Percentiles rank a stretch among this genome's conserved stretches.
phyloP scores from a whole-genome alignment of 1,140 invertebrate species.

The Caenorhabditis brenneri region DNA sequence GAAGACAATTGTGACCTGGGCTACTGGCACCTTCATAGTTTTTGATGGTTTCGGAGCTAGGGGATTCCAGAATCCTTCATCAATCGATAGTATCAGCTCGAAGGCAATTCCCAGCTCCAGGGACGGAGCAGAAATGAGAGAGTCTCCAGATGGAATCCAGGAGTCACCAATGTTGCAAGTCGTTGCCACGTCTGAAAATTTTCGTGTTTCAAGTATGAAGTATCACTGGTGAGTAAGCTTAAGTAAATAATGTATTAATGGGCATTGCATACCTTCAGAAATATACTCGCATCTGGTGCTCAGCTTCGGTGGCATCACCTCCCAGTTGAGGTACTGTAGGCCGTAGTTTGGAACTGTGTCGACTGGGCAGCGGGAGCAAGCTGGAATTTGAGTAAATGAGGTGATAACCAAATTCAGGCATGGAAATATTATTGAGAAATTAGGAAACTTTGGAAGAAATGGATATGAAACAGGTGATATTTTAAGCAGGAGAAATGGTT shows the following conservation, averaged over 20 bases:
- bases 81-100: conserved; percentile 61
- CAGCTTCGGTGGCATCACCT: conserved; percentile 74
- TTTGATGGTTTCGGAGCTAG: conserved; percentile 52
- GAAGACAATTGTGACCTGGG: conserved; percentile 38
- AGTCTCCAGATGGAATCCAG: conserved; percentile 65
- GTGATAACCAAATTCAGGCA: neutral
- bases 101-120: conserved; percentile 68
- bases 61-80: conserved; percentile 64
- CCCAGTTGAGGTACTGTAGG: conserved; percentile 74
- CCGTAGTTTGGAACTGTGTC: conserved; percentile 75
- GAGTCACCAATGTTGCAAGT: conserved; percentile 60
- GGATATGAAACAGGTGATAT: no score
- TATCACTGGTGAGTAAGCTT: no score
- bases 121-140: conserved; percentile 68
- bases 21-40: conserved; percentile 62
- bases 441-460: no score
- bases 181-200: conserved; percentile 55
- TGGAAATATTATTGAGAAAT: no score
- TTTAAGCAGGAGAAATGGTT: no score
- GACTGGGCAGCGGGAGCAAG: conserved; percentile 74
- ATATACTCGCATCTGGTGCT: conserved; percentile 72
- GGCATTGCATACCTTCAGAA: conserved; percentile 55
- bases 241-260: no score
- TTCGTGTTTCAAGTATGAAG: no score
- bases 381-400: conserved; percentile 58